These are phyloP conservation scores for Callosobruchus maculatus DNA, from an alignment of 2,888 invertebrate genomes.

Conservation along the genomic window DNA sequence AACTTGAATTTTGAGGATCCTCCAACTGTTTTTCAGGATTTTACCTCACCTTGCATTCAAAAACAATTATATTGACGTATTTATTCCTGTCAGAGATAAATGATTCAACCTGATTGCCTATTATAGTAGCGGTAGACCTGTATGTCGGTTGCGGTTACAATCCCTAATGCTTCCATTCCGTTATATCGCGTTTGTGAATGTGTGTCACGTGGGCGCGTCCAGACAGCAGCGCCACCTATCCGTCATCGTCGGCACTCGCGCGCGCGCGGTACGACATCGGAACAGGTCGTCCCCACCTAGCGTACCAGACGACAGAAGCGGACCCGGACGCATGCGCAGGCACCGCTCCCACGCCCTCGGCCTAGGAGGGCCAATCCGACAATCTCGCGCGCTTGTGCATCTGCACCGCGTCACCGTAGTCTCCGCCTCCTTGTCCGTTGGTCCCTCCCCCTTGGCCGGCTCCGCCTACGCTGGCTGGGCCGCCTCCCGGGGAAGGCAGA, in stretches of 20 bases:
- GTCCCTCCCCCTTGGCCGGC: slow-evolving; percentile 38
- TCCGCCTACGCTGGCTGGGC: slow-evolving; percentile 43
- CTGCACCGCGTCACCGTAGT: slow-evolving; percentile 64
- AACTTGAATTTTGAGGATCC: too few relatives aligned
- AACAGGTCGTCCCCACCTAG: neutral
- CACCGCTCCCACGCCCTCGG: neutral
- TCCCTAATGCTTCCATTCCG: neutral
- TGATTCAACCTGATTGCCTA: too few relatives aligned
- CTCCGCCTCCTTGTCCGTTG: slow-evolving; percentile 30
- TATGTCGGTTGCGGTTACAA: neutral
- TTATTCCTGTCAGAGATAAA: too few relatives aligned
- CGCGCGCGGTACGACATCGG: neutral
- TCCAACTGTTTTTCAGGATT: too few relatives aligned
- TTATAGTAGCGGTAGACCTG: neutral
- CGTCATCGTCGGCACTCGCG: neutral
- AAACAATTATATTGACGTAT: too few relatives aligned
- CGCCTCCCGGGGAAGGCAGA: slow-evolving; percentile 66
- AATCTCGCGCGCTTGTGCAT: slow-evolving; percentile 82
- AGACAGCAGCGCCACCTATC: neutral
- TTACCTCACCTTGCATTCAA: too few relatives aligned
- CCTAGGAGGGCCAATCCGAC: slow-evolving; percentile 89
- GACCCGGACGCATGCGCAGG: neutral
- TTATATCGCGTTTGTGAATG: neutral
- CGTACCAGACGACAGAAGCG: slow-evolving; percentile 10
- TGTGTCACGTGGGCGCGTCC: neutral